Base-by-base conservation (phyloP, 92 coral and sea anemone genomes). In the Parazoanthus atlanticus region DNA sequence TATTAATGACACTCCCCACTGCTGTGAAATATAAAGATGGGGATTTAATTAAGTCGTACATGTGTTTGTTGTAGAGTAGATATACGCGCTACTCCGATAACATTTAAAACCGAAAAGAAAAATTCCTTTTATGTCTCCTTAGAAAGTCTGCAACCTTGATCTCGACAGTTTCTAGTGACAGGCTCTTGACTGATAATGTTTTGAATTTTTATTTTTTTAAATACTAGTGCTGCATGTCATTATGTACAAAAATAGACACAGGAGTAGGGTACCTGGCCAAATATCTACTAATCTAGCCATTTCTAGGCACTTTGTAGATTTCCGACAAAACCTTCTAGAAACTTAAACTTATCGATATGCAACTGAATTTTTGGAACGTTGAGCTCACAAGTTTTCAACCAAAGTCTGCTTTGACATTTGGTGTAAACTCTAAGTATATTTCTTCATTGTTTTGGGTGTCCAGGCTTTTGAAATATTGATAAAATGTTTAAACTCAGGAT, bases 401-500 rank as follows among this genome's bases (percentile, higher is more conserved):
- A 74, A 16, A 16, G 40, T 3, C 11, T 8, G 21, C 11, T 15
- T 74, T 6, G 78, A 15, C 28, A 15, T 33, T 12, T 74, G 21
- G 12, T 17, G n/a, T 15, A 23, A n/a, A 30, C 23, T 28, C 34
- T 12, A 15, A 74, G 12, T 31, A 15, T 38, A 74, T 74, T 74
- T 32, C 32, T 36, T 36, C 38, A 36, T 6, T 74, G 40, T 41
- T 21, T 28, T 8, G 76, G 33, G n/a, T 36, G 80, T n/a, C 31
- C 31, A 26, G 81, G 56, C 82, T 78, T 30, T 15, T 41, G 19
- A 77, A 76, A 77, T 43, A 40, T 77, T 25, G 56, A 41, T 41
- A 43, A 47, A 78, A 76, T 76, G 72, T 43, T 78, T 16, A 78
- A 43, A 78, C 29, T 12, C 82, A 78, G 82, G 82, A 43, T 78